Percentiles rank a stretch among this genome's conserved stretches.
phyloP scores from a whole-genome alignment of 2,797 vertebrate genomes.

The Sus cebifrons region DNA sequence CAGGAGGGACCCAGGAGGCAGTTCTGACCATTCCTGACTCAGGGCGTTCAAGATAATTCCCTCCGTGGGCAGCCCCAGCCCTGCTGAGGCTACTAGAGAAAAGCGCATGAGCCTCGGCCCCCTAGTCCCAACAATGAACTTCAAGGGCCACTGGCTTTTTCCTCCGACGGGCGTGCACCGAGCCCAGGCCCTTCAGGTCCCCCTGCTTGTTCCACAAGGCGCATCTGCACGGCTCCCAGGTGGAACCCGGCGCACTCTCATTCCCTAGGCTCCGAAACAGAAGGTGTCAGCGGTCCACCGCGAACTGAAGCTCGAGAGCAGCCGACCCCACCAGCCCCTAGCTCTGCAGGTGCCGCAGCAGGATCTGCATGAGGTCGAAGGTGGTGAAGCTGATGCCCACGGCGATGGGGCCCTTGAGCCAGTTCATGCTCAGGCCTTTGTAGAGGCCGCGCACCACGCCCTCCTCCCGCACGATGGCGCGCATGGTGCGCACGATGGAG shows the following conservation, averaged over 20 bases:
- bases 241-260: not conserved
- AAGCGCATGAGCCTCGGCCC: accelerated
- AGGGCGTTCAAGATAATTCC: not conserved
- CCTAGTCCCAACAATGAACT: not conserved
- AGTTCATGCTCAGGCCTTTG: slow-evolving; percentile 99
- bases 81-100: not conserved
- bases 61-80: not conserved
- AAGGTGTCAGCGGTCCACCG: not conserved
- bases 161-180: not conserved
- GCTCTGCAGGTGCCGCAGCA: slow-evolving; percentile 90
- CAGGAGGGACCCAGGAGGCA: not conserved
- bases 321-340: slow-evolving; percentile 10
- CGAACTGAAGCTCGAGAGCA: not conserved
- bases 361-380: slow-evolving; percentile 96
- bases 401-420: slow-evolving; percentile 97
- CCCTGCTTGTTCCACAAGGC: not conserved
- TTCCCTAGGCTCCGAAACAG: not conserved
- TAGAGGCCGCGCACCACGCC: slow-evolving; percentile 95
- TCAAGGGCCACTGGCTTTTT: not conserved
- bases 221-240: not conserved
- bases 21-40: not conserved
- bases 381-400: slow-evolving; percentile 98
- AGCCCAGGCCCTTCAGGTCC: not conserved
- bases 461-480: slow-evolving; percentile 93
- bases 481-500: slow-evolving; percentile 94